These are phyloP conservation scores for Aleiodes alternator DNA, from an alignment of 2,888 invertebrate genomes.

Conservation along the genomic window DNA sequence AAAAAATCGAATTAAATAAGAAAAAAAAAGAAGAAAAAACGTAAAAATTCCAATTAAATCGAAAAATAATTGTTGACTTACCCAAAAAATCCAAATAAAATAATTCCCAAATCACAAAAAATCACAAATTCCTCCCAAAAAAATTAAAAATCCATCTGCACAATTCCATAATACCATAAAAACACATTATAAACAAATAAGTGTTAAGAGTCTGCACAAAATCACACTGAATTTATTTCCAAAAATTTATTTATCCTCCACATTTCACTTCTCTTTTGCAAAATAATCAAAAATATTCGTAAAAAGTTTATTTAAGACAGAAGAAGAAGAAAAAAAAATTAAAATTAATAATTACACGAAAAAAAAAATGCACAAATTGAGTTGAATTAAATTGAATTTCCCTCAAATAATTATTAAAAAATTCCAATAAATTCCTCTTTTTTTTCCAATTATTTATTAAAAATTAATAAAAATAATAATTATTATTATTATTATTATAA, in stretches of 20 bases:
- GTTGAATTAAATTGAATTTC: background rate
- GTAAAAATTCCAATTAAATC: background rate
- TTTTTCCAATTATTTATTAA: too few relatives aligned
- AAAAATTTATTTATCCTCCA: background rate
- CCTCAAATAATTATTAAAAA: too few relatives aligned
- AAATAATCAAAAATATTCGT: too few relatives aligned
- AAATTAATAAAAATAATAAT: too few relatives aligned
- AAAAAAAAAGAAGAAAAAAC: background rate
- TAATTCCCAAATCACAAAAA: background rate
- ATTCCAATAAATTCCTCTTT: too few relatives aligned
- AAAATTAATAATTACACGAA: background rate
- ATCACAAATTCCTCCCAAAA: background rate
- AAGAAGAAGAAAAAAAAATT: background rate
- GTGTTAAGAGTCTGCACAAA: background rate
- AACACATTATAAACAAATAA: conserved; percentile 8
- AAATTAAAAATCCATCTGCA: background rate
- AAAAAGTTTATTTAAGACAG: background rate
- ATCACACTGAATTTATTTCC: background rate
- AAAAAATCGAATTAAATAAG: background rate
- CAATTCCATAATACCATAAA: background rate
- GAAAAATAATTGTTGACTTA: background rate
- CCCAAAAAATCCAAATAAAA: background rate
- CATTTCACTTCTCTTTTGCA: background rate
- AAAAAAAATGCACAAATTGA: background rate
- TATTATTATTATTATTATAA: too few relatives aligned